A percentile compares a stretch with the other conserved stretches of the same genome.
These are phyloP conservation scores for Cherax quadricarinatus DNA, from an alignment of 1,140 invertebrate species.

Conservation along the genomic window DNA sequence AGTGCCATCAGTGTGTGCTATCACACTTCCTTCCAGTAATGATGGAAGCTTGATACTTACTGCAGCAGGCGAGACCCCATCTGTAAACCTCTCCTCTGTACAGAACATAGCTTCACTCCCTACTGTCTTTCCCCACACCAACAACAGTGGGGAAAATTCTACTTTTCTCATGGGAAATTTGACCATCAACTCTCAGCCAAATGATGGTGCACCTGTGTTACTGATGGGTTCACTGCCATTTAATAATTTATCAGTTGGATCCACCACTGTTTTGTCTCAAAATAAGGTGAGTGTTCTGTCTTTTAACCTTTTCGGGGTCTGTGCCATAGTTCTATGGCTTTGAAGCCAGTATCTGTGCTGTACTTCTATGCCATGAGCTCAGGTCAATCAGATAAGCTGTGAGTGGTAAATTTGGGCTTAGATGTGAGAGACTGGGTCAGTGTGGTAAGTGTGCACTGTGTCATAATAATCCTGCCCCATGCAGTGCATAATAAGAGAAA, in stretches of 20 bases:
- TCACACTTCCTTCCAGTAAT: neutral
- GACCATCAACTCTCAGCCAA: neutral
- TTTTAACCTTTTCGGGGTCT: no score
- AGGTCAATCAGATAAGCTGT: no score
- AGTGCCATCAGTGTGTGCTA: slow-evolving; percentile 21
- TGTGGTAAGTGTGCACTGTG: no score
- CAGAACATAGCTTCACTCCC: neutral
- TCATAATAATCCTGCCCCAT: no score
- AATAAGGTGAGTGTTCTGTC: neutral
- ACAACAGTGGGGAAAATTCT: neutral
- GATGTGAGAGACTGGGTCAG: no score
- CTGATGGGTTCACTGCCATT: slow-evolving; percentile 18
- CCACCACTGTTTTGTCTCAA: neutral
- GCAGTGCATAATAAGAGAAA: no score
- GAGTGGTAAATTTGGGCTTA: no score
- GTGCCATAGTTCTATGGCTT: no score
- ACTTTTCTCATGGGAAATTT: slow-evolving; percentile 25
- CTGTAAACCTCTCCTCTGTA: neutral
- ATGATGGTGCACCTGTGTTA: slow-evolving; percentile 8
- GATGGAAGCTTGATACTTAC: slow-evolving; percentile 1
- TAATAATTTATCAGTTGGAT: neutral
- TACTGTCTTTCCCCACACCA: neutral
- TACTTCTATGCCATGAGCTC: no score
- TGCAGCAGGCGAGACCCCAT: neutral
- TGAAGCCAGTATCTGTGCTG: no score